A percentile compares a stretch with the other conserved stretches of the same genome.
phyloP scores from a whole-genome alignment of 2,888 invertebrate genomes.

The Zelleria hepariella region DNA sequence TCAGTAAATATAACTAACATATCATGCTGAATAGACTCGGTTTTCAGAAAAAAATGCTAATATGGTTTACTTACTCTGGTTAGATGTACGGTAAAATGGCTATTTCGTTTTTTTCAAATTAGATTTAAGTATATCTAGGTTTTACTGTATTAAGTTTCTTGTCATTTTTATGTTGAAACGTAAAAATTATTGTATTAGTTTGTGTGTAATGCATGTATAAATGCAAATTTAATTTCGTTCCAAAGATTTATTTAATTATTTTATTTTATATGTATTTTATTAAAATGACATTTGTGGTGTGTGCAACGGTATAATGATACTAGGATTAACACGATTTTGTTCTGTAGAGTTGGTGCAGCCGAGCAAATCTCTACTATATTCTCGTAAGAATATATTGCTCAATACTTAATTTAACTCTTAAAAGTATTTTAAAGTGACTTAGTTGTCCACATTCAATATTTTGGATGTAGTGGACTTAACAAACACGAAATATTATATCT shows the following conservation, averaged over 20 bases:
- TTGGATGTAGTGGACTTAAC: conserved; percentile 53
- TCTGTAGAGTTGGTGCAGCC: conserved; percentile 69
- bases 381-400: conserved; percentile 66
- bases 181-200: conserved; percentile 55
- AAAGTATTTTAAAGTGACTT: conserved; percentile 64
- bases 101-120: conserved; percentile 57
- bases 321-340: conserved; percentile 53
- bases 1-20: conserved; percentile 63
- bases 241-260: conserved; percentile 66
- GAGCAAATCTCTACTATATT: conserved; percentile 70
- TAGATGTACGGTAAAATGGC: conserved; percentile 52
- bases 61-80: conserved; percentile 42
- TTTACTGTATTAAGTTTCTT: conserved; percentile 49
- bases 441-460: conserved; percentile 56
- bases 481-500: conserved; percentile 58
- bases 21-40: conserved; percentile 60
- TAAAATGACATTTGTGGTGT: conserved; percentile 67
- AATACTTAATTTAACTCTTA: conserved; percentile 64
- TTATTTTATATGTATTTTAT: conserved; percentile 41
- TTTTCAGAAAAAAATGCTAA: conserved; percentile 43
- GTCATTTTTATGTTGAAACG: conserved; percentile 56
- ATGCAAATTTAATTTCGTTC: conserved; percentile 67
- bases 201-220: conserved; percentile 61
- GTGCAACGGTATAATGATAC: conserved; percentile 65
- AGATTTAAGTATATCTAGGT: conserved; percentile 62